Evolutionary conservation across 2,888 invertebrate genomes (phyloP).

Genomic region (Sarcophaga subvicina): DNA sequence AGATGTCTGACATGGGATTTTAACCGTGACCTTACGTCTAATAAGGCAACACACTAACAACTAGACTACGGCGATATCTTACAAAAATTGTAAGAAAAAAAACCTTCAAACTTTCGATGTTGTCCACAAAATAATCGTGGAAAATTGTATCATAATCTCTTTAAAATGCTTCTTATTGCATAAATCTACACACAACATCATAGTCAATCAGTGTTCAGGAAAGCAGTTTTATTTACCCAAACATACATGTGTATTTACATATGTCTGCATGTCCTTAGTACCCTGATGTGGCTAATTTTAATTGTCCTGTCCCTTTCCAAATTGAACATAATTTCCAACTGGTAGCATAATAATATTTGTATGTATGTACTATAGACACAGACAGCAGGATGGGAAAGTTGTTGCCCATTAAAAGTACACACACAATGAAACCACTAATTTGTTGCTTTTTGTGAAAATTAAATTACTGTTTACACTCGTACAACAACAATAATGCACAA

Average conservation of each 20-base stretch:
- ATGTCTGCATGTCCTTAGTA: neutral
- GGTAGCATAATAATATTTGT: neutral
- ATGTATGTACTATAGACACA: neutral
- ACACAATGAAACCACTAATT: slow-evolving; percentile 80
- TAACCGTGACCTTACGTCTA: too few species aligned
- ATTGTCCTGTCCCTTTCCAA: neutral
- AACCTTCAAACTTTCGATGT: too few species aligned
- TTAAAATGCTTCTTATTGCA: neutral
- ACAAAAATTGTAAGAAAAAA: too few species aligned
- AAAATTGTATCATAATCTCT: too few species aligned
- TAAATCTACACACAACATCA: neutral
- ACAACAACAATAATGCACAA: neutral
- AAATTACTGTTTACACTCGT: slow-evolving; percentile 78
- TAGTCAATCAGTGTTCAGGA: neutral
- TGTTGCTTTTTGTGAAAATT: slow-evolving; percentile 77
- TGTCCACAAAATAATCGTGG: too few species aligned
- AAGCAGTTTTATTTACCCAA: neutral
- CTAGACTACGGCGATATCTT: too few species aligned
- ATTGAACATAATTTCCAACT: slow-evolving; percentile 17
- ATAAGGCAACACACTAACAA: too few species aligned
- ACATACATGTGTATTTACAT: neutral
- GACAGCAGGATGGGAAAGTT: neutral
- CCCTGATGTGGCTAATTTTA: slow-evolving; percentile 19
- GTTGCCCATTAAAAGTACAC: neutral
- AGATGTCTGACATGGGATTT: too few species aligned